Evolutionary conservation across 2,113 vertebrate species (phyloP), one percentile per base, ranked within the genome.

Genomic region (Odocoileus hemionus): DNA sequence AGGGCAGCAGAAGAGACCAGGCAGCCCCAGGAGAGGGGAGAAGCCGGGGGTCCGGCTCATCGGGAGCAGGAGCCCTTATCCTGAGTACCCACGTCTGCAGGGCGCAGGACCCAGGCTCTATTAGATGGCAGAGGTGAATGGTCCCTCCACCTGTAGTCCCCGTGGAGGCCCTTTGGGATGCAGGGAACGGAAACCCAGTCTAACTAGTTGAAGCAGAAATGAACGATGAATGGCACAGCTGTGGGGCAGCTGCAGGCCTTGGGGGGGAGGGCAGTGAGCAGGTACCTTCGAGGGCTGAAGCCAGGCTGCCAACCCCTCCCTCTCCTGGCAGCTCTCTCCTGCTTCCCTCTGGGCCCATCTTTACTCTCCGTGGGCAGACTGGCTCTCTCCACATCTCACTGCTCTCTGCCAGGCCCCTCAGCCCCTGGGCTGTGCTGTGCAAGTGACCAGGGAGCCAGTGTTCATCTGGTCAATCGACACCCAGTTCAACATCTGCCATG

Each of bases 71-170:
- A 33, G 54, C 45, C n/a, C 33, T n/a, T 1, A 33, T 30, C 5
- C 5, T 3, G 52, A 45, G 47, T 0, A 2, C 57, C 2, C 0
- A 0, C 16, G 28, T 33, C 70, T 79, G 43, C 55, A 47, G 2
- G 36, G 60, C 21, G 1, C 1, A 84, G 23, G 57, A 1, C 1
- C 0, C 0, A 1, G 60, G 47, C 10, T 6, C 25, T 26, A 6
- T 52, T 1, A 25, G 21, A 3, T 26, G 19, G 91, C 80, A 43
- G 1, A 78, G 47, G 13, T 30, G 25, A 47, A n/a, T 19, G 60
- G 25, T 21, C 1, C 3, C 21, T 7, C 60, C 13, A 1, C 11
- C 19, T 4, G 55, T 16, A 3, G 45, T 36, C 25, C 47, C 36
- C 4, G 2, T 0, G 23, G 80, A n/a, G 67, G 8, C 33, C 50